Evolutionary conservation across 2,113 vertebrate genomes (phyloP), one percentile per base, ranked within the genome.

Genomic region (Otus sunia): DNA sequence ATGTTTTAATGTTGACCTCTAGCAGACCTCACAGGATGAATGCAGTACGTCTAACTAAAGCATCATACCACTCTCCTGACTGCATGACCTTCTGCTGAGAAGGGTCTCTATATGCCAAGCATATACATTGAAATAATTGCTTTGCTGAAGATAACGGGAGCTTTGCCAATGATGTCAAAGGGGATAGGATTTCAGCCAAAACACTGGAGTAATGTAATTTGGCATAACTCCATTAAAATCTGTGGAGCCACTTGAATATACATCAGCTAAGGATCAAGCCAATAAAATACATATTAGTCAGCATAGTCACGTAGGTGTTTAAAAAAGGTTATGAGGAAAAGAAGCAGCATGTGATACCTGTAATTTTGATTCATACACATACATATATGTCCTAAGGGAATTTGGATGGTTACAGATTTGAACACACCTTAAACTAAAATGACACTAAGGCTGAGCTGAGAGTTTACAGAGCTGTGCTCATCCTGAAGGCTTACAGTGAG

Each of bases 201-300:
- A 11, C 37, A 19, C 14, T 76, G 82, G 39, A 91, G 58, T 91
- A 92, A 94, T 78, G n/a, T 87, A 87, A 94, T 95, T 89, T 96
- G 95, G 95, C 94, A 68, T 17, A 75, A 74, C 36, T 89, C 94
- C 94, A 94, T 72, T 91, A 87, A 91, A 95, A 89, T 97, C 94
- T 92, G 66, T 66, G 83, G 34, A 89, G 49, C 66, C 39, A 68
- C 77, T 95, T 82, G 66, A 92, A 78, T 82, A 89, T 78, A 91
- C 16, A 58, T 75, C 86, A 92, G 80, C 36, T 87, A 87, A 87
- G 77, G 32, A 91, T 68, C 39, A 81, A 94, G 77, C 37, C 71
- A 82, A 43, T 89, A 94, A 96, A 94, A 91, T 32, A 37, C 49
- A 11, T 43, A 72, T 94, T 91, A 91, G 43, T 91, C 60, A 92